Evolutionary conservation across 2,888 invertebrate species (phyloP).

Genomic region (Zygaena filipendulae): DNA sequence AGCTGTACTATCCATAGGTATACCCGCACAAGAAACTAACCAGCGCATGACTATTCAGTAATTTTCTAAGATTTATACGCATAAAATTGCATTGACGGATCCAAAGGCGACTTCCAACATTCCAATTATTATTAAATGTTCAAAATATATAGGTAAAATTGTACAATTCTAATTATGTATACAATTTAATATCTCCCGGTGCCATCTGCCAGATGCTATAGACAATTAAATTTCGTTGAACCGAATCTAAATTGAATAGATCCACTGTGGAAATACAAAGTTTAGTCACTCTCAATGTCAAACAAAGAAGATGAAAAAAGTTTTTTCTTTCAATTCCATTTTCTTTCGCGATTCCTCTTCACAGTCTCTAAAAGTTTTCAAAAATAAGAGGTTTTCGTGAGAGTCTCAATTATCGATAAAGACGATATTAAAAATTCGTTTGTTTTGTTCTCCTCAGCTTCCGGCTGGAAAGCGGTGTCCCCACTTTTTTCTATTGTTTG

Average conservation of each 20-base stretch:
- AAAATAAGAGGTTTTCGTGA: constrained; percentile 66
- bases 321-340: constrained; percentile 62
- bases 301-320: constrained; percentile 69
- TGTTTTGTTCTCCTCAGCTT: constrained; percentile 65
- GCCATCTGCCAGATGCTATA: constrained; percentile 50
- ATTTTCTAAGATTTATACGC: too few species aligned
- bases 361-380: constrained; percentile 63
- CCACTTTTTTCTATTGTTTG: constrained; percentile 65
- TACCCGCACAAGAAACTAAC: constrained; percentile 40
- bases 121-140: too few species aligned
- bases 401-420: constrained; percentile 69
- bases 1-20: constrained; percentile 24
- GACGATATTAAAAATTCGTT: constrained; percentile 69
- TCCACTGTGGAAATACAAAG: constrained; percentile 60
- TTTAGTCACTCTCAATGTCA: constrained; percentile 66
- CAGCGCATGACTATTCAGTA: too few species aligned
- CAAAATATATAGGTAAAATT: too few species aligned
- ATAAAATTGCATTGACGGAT: too few species aligned
- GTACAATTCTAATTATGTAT: too few species aligned
- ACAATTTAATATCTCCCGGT: constrained; percentile 39
- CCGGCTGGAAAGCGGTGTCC: constrained; percentile 52
- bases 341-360: constrained; percentile 63
- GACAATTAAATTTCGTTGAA: constrained; percentile 46
- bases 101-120: too few species aligned
- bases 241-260: constrained; percentile 64